Conservation (phyloP, 2,113 vertebrate species). For the Malurus melanocephalus region DNA sequence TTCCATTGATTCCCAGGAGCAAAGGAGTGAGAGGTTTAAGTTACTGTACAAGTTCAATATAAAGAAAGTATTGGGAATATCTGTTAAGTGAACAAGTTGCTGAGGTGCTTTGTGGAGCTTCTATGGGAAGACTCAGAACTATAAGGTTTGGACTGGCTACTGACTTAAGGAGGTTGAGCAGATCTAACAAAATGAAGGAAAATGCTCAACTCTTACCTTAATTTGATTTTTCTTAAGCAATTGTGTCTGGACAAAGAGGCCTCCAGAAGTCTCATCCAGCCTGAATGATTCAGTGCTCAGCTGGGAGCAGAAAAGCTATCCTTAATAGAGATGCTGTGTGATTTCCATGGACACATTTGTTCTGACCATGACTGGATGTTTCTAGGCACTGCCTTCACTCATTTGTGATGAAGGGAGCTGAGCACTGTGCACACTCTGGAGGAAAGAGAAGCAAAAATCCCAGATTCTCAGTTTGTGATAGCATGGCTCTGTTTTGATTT, state of each 20-base stretch:
- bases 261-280: background rate
- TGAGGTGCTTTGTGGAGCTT: background rate
- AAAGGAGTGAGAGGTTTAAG: background rate
- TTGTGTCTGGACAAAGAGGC: background rate
- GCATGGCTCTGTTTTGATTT: background rate
- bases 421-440: fast-evolving
- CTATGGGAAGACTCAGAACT: background rate
- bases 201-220: background rate
- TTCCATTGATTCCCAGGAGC: background rate
- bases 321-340: background rate
- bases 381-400: background rate
- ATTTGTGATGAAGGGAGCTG: background rate
- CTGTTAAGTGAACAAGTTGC: background rate
- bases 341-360: background rate
- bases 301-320: background rate
- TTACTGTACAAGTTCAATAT: background rate
- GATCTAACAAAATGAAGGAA: background rate
- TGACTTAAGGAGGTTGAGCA: background rate
- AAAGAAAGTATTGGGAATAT: background rate
- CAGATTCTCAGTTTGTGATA: background rate
- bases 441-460: background rate
- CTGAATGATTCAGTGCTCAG: background rate
- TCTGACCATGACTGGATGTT: background rate
- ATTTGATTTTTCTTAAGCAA: background rate
- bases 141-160: background rate